Percentiles rank a stretch among this genome's conserved stretches.
These are phyloP conservation scores for Enteromius viviparus DNA, from an alignment of 2,797 vertebrate genomes.

Conservation along the genomic window DNA sequence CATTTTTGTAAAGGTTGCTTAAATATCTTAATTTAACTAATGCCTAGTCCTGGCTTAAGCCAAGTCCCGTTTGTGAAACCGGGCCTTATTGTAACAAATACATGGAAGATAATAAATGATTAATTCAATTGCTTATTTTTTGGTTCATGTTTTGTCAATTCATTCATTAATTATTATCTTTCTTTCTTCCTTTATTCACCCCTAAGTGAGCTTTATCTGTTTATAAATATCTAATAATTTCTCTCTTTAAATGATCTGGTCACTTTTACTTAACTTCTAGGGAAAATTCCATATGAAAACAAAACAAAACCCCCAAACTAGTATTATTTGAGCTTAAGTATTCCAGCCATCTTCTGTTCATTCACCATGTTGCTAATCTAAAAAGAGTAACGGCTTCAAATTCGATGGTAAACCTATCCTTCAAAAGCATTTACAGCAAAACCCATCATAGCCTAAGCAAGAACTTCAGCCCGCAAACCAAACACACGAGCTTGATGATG, in stretches of 20 bases:
- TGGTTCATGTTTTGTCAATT: background rate
- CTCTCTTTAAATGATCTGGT: background rate
- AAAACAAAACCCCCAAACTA: background rate
- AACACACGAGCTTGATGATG: background rate
- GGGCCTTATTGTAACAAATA: too few species aligned
- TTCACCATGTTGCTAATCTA: constrained; percentile 10
- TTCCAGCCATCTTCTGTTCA: background rate
- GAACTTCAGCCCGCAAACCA: background rate
- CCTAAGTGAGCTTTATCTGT: background rate
- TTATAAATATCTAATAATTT: background rate
- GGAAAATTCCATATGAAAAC: background rate
- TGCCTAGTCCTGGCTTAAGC: too few species aligned
- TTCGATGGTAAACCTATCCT: background rate
- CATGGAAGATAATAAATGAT: too few species aligned
- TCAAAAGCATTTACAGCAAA: background rate
- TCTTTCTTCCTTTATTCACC: background rate
- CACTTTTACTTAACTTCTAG: background rate
- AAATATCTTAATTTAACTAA: too few species aligned
- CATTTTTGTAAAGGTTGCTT: too few species aligned
- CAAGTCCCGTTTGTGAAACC: too few species aligned
- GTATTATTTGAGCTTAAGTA: background rate
- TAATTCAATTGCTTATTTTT: background rate
- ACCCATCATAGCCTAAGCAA: background rate
- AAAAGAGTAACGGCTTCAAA: background rate
- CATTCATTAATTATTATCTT: background rate